Evolutionary conservation across 2,113 vertebrate genomes (phyloP).

Genomic region (Piaya cayana): DNA sequence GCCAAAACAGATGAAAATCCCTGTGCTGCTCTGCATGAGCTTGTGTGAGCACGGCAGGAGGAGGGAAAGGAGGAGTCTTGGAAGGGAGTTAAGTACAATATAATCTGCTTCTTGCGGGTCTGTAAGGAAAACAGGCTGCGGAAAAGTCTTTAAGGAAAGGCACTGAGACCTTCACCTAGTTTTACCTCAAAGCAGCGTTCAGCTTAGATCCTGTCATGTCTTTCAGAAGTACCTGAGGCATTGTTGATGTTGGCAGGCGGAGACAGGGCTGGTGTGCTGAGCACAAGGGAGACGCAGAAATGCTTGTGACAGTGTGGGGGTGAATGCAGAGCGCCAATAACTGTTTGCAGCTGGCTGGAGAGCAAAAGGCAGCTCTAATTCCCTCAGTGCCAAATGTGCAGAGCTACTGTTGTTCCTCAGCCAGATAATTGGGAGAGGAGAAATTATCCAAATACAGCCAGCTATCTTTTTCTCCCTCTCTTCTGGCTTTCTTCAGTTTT

Average conservation of each 20-base stretch:
- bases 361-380: constrained; percentile 43
- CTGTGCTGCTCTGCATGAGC: rapidly evolving
- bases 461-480: rapidly evolving
- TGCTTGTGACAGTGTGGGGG: not conserved
- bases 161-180: constrained; percentile 30
- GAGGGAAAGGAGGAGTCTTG: not conserved
- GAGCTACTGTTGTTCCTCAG: not conserved
- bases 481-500: not conserved
- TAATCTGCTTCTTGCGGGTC: rapidly evolving
- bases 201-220: not conserved
- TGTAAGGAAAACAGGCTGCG: not conserved
- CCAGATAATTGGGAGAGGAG: not conserved
- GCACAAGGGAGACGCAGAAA: not conserved
- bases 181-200: not conserved
- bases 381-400: constrained; percentile 4
- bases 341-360: constrained; percentile 18
- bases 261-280: not conserved
- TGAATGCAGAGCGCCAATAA: not conserved
- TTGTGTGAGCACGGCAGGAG: not conserved
- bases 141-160: not conserved
- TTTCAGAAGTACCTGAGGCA: constrained; percentile 29
- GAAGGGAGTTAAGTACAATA: rapidly evolving
- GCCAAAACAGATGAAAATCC: not conserved
- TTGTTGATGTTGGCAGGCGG: constrained; percentile 20
- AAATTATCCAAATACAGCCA: not conserved